Conservation (phyloP, 2,797 vertebrate species). For the Muscicapa comitata region DNA sequence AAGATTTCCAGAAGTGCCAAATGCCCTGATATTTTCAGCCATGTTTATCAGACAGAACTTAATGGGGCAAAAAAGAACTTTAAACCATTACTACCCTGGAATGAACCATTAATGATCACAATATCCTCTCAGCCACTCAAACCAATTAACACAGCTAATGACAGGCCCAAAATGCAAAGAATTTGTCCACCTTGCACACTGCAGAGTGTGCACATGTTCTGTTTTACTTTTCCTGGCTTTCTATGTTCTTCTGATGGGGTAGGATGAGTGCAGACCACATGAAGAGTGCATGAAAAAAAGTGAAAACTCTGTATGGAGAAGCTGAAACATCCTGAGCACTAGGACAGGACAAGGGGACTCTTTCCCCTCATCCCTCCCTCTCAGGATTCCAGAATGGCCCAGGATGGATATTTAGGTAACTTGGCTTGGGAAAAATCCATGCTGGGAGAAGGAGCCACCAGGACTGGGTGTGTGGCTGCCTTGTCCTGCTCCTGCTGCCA, state of each 20-base stretch:
- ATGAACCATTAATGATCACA: not conserved
- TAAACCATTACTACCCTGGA: not conserved
- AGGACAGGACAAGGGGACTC: not conserved
- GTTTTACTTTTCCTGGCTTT: not conserved
- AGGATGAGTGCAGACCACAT: not conserved
- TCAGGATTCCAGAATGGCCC: fast-evolving
- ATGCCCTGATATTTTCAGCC: not conserved
- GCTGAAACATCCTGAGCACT: not conserved
- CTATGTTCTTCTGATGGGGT: fast-evolving
- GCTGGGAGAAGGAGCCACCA: not conserved
- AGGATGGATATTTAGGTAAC: not conserved
- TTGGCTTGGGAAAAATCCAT: fast-evolving
- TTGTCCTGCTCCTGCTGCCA: not conserved
- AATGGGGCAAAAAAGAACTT: not conserved
- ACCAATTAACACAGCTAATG: not conserved
- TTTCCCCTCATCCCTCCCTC: not conserved
- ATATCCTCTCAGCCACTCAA: not conserved
- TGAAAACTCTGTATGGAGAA: not conserved
- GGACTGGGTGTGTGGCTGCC: not conserved
- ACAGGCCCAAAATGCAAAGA: not conserved
- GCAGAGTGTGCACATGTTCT: not conserved
- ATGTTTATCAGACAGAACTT: not conserved
- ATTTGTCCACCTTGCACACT: not conserved
- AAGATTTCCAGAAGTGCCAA: not conserved
- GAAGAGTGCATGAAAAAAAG: fast-evolving